Percentiles rank a stretch among this genome's conserved stretches.
Evolutionary conservation across 2,888 invertebrate genomes (phyloP).

Genomic region (Nomada ruficornis): DNA sequence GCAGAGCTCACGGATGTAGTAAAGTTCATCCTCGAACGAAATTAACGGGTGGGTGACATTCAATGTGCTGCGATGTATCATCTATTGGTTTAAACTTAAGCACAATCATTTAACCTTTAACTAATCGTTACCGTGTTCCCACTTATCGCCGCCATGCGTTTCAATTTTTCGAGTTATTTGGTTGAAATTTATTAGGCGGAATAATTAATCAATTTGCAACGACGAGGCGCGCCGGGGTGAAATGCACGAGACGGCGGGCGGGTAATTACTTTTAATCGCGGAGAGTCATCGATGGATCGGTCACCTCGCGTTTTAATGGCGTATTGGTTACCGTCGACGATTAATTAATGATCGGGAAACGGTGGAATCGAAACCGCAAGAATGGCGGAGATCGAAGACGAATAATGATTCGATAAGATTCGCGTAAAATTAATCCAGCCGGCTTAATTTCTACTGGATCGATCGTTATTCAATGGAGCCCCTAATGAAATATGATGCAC

Average conservation of each 20-base stretch:
- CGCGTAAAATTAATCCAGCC: not conserved
- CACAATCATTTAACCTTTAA: too few relatives aligned
- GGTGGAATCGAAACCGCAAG: not conserved
- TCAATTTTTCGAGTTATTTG: constrained; percentile 14
- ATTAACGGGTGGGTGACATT: not conserved
- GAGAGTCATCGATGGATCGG: constrained; percentile 9
- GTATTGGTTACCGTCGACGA: not conserved
- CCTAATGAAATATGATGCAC: not conserved
- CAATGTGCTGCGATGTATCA: too few relatives aligned
- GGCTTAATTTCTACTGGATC: not conserved
- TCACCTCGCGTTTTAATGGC: constrained; percentile 23
- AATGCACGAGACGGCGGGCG: too few relatives aligned
- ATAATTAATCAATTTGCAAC: constrained; percentile 36
- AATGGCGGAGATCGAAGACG: not conserved
- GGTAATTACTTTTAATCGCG: constrained; percentile 30
- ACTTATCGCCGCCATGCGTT: constrained; percentile 7
- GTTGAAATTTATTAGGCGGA: constrained; percentile 37
- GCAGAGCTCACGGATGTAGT: not conserved
- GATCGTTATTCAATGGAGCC: not conserved
- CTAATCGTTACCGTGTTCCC: constrained; percentile 10
- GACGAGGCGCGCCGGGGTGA: too few relatives aligned
- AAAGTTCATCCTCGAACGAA: constrained; percentile 3
- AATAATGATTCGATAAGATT: not conserved
- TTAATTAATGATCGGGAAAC: not conserved
- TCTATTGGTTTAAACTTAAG: too few relatives aligned